Base-by-base conservation (phyloP, 2,888 invertebrate genomes). In the Nezara viridula region DNA sequence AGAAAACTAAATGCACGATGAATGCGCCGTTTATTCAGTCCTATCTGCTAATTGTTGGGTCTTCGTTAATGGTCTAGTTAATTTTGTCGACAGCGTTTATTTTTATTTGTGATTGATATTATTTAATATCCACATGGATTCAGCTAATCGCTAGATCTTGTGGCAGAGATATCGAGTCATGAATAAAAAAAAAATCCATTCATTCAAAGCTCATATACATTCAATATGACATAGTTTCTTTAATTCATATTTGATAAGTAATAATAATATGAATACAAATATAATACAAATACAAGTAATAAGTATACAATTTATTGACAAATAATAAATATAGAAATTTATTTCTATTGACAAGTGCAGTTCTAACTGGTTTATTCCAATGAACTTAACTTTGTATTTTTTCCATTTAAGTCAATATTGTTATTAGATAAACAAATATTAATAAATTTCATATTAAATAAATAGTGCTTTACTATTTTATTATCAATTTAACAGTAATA, bases 1-100 rank as follows among this genome's bases (percentile, higher is more conserved):
- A 37, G 66, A 73, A 73, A 73, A 73, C 66, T 73, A 73, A 73
- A 73, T 37, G 66, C 66, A 73, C 37, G 66, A 73, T 73, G 66
- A 73, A 66, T 37, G 66, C 32, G 1, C 66, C 32, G 66, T 32
- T 73, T 73, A 73, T 73, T 19, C 66, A 32, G 19, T 21, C 32
- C 66, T 73, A 19, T 73, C 66, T 37, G 37, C 66, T 73, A 73
- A 73, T 73, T 73, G 66, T 73, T 73, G 66, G 32, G 32, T 37
- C 32, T 60, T 32, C 32, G 16, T 32, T 1, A 60, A 73, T 16
- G 32, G 37, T 73, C 2, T 73, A 19, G 6, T 73, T 73, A 73
- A 14, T 37, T 19, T 0, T 73, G 27, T 60, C 12, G 27, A 5
- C 27, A 27, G 14, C 7, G 66, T 73, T 37, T 37, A 21, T 32